Evolutionary conservation across 2,888 invertebrate species (phyloP).

Genomic region (Amorpha juglandis): DNA sequence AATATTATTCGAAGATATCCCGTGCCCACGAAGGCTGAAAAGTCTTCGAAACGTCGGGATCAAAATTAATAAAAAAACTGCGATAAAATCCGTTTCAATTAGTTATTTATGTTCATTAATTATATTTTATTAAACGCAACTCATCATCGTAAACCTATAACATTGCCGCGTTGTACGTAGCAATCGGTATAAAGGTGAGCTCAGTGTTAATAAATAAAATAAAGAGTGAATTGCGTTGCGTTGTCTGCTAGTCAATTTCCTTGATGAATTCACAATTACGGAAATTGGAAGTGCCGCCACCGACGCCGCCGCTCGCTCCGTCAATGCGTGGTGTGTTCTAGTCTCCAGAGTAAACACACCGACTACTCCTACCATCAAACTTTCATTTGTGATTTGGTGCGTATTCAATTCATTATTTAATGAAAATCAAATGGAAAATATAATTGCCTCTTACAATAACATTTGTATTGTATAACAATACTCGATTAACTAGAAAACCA

Average conservation of each 20-base stretch:
- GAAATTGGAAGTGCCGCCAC: conserved; percentile 70
- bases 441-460: conserved; percentile 2
- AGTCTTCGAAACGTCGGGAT: too few species aligned
- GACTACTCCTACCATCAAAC: neutral
- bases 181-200: conserved; percentile 47
- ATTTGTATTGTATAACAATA: conserved; percentile 38
- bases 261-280: conserved; percentile 81
- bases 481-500: conserved; percentile 61
- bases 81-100: too few species aligned
- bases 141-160: conserved; percentile 44
- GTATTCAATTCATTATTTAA: conserved; percentile 1
- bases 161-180: conserved; percentile 48
- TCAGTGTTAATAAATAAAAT: conserved; percentile 63
- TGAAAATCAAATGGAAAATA: too few species aligned
- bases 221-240: conserved; percentile 64
- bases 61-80: too few species aligned
- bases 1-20: too few species aligned
- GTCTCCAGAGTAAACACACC: neutral
- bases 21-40: too few species aligned
- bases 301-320: conserved; percentile 35
- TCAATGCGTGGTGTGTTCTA: neutral
- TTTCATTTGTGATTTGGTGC: conserved; percentile 13
- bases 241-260: conserved; percentile 78
- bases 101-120: too few species aligned
- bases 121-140: conserved; percentile 39